A percentile compares a stretch with the other conserved stretches of the same genome.
Conservation (phyloP, 2,113 vertebrate genomes). For the Calidris pugnax region DNA sequence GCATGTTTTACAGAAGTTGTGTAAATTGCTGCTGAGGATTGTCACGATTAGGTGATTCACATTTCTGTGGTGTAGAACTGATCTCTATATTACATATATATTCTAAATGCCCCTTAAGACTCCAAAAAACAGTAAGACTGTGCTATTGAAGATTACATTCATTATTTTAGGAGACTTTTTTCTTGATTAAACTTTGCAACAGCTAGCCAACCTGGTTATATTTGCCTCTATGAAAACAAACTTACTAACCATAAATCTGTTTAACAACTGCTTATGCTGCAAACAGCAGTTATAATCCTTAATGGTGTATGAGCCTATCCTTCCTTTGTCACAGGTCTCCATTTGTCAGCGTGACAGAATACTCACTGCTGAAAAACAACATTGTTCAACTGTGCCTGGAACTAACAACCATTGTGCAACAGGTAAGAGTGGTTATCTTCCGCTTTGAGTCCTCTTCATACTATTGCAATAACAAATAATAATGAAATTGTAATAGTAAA, state of each 20-base stretch:
- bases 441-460: not conserved
- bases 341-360: constrained; percentile 92
- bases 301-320: not conserved
- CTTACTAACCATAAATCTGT: not conserved
- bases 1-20: not conserved
- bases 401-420: constrained; percentile 93
- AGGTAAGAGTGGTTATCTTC: constrained; percentile 73
- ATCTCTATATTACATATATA: not conserved
- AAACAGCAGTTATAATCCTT: not conserved
- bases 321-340: constrained; percentile 82
- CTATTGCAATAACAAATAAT: not conserved
- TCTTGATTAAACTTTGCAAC: not conserved
- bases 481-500: not conserved
- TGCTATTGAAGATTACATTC: not conserved
- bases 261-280: not conserved
- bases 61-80: not conserved
- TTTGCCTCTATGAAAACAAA: not conserved
- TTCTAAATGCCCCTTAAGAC: not conserved
- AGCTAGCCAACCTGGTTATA: not conserved
- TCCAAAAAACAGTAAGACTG: not conserved
- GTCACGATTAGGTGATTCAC: not conserved
- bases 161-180: not conserved
- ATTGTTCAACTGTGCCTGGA: constrained; percentile 94
- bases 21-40: not conserved
- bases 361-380: constrained; percentile 93